These are phyloP conservation scores for Sycophila sp. DNA, from an alignment of 1,140 invertebrate species.

Conservation along the genomic window DNA sequence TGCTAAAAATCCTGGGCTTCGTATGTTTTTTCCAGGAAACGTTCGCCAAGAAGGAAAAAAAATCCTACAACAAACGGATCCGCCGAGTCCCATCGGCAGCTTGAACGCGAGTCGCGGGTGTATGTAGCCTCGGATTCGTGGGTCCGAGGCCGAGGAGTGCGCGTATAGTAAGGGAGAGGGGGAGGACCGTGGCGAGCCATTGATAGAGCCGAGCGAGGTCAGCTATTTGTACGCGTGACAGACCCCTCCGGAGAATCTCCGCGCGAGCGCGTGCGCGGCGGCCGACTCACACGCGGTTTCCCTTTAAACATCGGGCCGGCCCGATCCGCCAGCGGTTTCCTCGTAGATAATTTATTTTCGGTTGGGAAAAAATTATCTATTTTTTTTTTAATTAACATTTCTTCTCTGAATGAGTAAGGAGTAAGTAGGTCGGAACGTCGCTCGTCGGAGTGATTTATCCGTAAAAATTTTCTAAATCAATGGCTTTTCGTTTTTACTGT, in stretches of 20 bases:
- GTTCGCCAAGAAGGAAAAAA: background rate
- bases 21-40: background rate
- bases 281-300: background rate
- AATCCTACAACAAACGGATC: background rate
- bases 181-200: conserved; percentile 59
- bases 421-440: no score
- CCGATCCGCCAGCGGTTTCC: no score
- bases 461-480: no score
- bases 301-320: background rate
- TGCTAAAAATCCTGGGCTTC: no score
- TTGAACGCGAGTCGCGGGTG: background rate
- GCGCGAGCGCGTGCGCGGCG: conserved; percentile 24
- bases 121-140: background rate
- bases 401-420: no score
- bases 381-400: no score
- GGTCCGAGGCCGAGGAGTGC: no score
- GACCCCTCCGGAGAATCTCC: conserved; percentile 61
- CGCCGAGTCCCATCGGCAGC: background rate
- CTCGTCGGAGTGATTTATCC: no score
- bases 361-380: no score
- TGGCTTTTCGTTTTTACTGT: no score
- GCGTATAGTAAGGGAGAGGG: conserved; percentile 43
- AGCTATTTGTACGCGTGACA: conserved; percentile 67
- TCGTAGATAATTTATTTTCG: no score
- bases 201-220: conserved; percentile 65